phyloP scores from a whole-genome alignment of 53 echinoderm and acorn worm genomes.

The Glandiceps talaboti region DNA sequence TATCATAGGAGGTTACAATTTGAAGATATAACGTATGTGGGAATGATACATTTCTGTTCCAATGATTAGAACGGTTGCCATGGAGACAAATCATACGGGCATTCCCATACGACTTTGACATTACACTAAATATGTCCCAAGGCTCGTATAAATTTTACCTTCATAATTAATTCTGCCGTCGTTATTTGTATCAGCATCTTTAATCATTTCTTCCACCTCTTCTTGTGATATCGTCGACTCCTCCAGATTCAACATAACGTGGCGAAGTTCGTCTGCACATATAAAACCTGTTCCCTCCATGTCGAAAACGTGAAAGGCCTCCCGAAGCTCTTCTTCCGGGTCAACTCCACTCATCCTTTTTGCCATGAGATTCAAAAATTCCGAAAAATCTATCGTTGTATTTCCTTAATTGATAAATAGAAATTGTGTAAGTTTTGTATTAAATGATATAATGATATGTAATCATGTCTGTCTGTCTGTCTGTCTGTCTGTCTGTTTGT shows the following conservation, averaged over 20 bases:
- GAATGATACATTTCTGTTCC: too few species aligned
- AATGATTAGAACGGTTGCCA: too few species aligned
- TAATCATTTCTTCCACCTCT: not conserved
- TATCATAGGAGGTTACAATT: too few species aligned
- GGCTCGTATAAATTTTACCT: too few species aligned
- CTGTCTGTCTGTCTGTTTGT: too few species aligned
- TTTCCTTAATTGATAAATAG: not conserved
- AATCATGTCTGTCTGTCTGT: too few species aligned
- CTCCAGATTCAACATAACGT: not conserved
- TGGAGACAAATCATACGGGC: too few species aligned
- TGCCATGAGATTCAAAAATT: not conserved
- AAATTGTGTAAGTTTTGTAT: too few species aligned
- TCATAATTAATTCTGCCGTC: not conserved
- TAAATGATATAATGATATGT: too few species aligned
- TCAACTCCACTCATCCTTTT: not conserved
- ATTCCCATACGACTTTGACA: too few species aligned
- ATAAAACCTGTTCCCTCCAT: not conserved
- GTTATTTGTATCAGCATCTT: not conserved
- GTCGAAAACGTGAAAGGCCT: not conserved
- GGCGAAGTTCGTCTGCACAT: not conserved
- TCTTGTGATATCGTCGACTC: not conserved
- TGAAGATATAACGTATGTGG: too few species aligned
- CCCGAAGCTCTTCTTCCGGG: not conserved
- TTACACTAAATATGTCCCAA: too few species aligned
- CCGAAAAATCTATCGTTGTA: not conserved